Evolutionary conservation across 2,113 vertebrate genomes (phyloP).

Genomic region (Rutilus rutilus): DNA sequence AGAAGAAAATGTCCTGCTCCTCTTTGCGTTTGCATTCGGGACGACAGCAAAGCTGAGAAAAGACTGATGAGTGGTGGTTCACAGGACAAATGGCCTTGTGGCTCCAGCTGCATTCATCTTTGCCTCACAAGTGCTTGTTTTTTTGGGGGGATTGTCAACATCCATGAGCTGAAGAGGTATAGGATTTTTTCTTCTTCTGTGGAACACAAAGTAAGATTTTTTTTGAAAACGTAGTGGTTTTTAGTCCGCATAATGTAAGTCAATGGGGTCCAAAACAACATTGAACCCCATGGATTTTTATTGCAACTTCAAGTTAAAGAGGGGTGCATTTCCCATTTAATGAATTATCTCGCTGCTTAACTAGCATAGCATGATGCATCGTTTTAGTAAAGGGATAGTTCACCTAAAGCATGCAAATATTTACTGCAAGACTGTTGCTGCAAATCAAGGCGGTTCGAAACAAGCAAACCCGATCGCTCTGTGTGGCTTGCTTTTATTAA

Average conservation of each 20-base stretch:
- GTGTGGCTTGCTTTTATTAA: constrained; percentile 58
- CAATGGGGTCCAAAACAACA: neutral
- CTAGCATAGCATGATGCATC: too few relatives aligned
- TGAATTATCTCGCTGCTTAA: too few relatives aligned
- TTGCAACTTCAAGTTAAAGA: neutral
- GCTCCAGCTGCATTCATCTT: constrained; percentile 11
- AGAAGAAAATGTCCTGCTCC: constrained; percentile 19
- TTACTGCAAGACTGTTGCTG: neutral
- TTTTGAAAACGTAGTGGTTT: neutral
- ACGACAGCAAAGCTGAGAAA: neutral
- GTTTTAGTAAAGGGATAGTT: too few relatives aligned
- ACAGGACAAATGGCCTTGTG: constrained; percentile 11
- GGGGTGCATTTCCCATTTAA: too few relatives aligned
- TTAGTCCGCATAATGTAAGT: neutral
- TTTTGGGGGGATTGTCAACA: neutral
- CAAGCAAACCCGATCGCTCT: constrained; percentile 1
- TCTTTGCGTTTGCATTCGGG: constrained; percentile 7
- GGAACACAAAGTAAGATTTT: neutral
- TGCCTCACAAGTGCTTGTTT: neutral
- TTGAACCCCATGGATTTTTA: neutral
- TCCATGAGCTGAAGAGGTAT: neutral
- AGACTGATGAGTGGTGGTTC: constrained; percentile 12
- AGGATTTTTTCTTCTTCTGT: neutral
- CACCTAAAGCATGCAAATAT: constrained; percentile 5
- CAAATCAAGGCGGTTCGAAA: constrained; percentile 6